phyloP scores from a whole-genome alignment of 2,113 vertebrate species.

The Paraplagusia blochii region DNA sequence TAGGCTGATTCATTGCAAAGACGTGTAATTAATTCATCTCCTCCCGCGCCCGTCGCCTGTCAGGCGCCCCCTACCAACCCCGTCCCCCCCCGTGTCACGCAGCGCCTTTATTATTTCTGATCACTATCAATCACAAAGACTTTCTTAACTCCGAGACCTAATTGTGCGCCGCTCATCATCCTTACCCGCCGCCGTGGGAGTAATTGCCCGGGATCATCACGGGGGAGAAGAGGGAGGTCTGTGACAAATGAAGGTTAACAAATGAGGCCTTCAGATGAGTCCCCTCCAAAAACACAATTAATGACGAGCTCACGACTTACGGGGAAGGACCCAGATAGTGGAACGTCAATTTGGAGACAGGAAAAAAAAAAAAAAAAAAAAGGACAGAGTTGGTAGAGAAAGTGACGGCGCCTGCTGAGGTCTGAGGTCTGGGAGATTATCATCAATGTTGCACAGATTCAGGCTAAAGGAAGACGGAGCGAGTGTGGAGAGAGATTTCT shows the following conservation, averaged over 20 bases:
- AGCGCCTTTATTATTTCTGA: constrained; percentile 68
- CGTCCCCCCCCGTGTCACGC: constrained; percentile 41
- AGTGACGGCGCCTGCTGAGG: not conserved
- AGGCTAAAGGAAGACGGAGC: constrained; percentile 47
- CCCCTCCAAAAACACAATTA: constrained; percentile 24
- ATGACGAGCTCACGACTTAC: constrained; percentile 15
- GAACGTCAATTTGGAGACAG: no score
- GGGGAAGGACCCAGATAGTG: not conserved
- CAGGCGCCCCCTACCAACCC: no score
- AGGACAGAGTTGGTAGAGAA: not conserved
- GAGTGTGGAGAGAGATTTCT: constrained; percentile 40
- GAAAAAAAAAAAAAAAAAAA: no score
- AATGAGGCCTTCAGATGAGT: constrained; percentile 40
- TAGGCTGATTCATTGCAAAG: constrained; percentile 44
- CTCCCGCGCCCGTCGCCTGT: constrained; percentile 40
- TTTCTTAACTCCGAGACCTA: constrained; percentile 44
- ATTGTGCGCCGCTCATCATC: constrained; percentile 50
- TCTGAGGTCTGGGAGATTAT: constrained; percentile 42
- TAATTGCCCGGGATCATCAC: constrained; percentile 48
- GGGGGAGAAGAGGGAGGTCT: no score
- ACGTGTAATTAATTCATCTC: constrained; percentile 62
- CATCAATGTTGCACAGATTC: constrained; percentile 51
- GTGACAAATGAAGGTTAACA: constrained; percentile 55
- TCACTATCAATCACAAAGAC: constrained; percentile 66
- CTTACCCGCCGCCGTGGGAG: constrained; percentile 47